Percentiles rank a stretch among this genome's conserved stretches.
These are phyloP conservation scores for Microctonus brassicae DNA, from an alignment of 2,888 invertebrate genomes.

Conservation along the genomic window DNA sequence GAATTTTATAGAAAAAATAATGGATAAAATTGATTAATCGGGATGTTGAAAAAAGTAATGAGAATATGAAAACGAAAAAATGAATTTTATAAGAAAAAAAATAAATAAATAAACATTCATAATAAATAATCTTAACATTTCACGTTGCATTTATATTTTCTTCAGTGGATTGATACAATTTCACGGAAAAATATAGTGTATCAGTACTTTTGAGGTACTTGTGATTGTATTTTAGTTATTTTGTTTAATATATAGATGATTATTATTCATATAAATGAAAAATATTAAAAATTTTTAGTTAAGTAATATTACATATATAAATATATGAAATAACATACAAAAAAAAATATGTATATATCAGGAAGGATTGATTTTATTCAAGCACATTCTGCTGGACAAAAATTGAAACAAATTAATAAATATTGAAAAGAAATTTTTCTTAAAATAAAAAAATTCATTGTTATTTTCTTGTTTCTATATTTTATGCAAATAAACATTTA, in stretches of 20 bases:
- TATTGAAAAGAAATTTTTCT: background rate
- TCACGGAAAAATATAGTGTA: background rate
- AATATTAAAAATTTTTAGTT: no score
- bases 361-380: background rate
- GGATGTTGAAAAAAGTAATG: no score
- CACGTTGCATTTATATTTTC: background rate
- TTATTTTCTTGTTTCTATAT: background rate
- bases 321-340: no score
- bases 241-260: no score
- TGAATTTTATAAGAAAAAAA: no score
- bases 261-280: no score
- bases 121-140: no score
- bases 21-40: no score
- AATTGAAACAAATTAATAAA: background rate
- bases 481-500: background rate
- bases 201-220: background rate
- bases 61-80: no score
- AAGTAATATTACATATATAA: no score
- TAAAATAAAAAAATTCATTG: background rate
- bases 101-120: background rate
- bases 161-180: background rate
- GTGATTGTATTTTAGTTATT: background rate
- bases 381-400: background rate
- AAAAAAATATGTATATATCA: background rate
- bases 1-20: no score